Conservation (phyloP, 2,888 invertebrate species). For the Peribatodes rhomboidaria region DNA sequence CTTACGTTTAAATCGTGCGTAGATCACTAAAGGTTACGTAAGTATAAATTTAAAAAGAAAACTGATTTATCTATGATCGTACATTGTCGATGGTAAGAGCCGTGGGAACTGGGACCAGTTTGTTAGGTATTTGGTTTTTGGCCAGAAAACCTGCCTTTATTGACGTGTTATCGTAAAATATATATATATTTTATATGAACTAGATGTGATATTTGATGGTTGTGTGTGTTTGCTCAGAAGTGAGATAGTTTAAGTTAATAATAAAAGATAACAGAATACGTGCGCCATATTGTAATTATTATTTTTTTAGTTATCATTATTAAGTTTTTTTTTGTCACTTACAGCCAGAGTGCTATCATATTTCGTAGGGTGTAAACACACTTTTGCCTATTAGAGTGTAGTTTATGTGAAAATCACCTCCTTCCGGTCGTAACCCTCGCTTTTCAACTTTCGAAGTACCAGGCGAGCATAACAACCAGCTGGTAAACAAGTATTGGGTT, state of each 20-base stretch:
- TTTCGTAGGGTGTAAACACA: neutral
- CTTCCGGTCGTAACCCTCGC: slow-evolving; percentile 30
- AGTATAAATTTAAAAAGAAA: slow-evolving; percentile 44
- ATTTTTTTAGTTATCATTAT: neutral
- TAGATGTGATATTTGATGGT: no score
- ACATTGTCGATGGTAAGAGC: slow-evolving; percentile 37
- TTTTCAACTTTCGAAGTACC: slow-evolving; percentile 31
- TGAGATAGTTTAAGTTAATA: no score
- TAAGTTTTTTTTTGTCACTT: neutral
- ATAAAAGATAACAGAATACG: no score
- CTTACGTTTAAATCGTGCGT: slow-evolving; percentile 26
- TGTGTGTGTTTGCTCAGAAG: no score
- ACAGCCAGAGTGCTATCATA: neutral
- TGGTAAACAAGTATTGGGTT: slow-evolving; percentile 32
- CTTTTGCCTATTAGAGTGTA: neutral
- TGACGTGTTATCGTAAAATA: no score
- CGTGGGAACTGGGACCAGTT: slow-evolving; percentile 42
- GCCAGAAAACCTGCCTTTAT: no score
- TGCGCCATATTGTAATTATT: no score
- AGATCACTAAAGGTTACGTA: slow-evolving; percentile 36
- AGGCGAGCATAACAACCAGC: slow-evolving; percentile 9
- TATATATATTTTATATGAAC: no score
- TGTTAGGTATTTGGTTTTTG: neutral
- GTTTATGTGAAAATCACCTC: slow-evolving; percentile 16
- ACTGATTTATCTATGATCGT: slow-evolving; percentile 40